phyloP scores from a whole-genome alignment of 37 sponge, comb jelly and placozoan genomes.

The Aphrocallistes beatrix region DNA sequence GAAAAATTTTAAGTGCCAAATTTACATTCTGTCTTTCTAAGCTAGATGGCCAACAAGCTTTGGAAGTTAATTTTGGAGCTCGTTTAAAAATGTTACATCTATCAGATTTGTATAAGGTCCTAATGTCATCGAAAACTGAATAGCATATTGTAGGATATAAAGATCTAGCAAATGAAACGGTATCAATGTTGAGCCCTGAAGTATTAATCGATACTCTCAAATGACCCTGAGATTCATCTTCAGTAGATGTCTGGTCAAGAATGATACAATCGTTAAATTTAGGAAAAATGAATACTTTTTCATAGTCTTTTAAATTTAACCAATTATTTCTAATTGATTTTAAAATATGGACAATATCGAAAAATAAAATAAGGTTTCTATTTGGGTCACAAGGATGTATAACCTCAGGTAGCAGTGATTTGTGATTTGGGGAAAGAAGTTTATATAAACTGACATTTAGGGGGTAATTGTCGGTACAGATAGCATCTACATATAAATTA shows the following conservation, averaged over 20 bases:
- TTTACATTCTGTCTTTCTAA: not conserved
- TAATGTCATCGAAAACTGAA: not conserved
- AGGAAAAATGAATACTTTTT: slow-evolving; percentile 5
- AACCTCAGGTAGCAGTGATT: not conserved
- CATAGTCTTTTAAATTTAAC: slow-evolving; percentile 15
- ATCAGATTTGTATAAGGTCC: slow-evolving; percentile 9
- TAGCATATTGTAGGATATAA: slow-evolving; percentile 10
- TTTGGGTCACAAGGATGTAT: slow-evolving; percentile 15
- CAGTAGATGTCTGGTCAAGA: not conserved
- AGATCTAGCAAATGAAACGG: not conserved
- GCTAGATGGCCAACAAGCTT: slow-evolving; percentile 15
- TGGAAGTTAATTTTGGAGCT: slow-evolving; percentile 19
- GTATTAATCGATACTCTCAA: not conserved
- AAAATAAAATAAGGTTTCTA: not conserved
- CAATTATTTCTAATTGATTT: slow-evolving; percentile 12
- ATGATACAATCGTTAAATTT: not conserved
- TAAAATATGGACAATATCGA: slow-evolving; percentile 6
- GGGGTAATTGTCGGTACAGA: slow-evolving; percentile 8
- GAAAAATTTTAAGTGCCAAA: not conserved
- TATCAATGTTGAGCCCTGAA: not conserved
- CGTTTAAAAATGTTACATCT: slow-evolving; percentile 2
- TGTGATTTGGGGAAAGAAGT: slow-evolving; percentile 1
- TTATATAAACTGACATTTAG: no score
- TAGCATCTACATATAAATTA: slow-evolving; percentile 9
- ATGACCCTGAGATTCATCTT: not conserved